Evolutionary conservation across 2,113 vertebrate genomes (phyloP), one percentile per base, ranked within the genome.

Genomic region (Chaetops frenatus): DNA sequence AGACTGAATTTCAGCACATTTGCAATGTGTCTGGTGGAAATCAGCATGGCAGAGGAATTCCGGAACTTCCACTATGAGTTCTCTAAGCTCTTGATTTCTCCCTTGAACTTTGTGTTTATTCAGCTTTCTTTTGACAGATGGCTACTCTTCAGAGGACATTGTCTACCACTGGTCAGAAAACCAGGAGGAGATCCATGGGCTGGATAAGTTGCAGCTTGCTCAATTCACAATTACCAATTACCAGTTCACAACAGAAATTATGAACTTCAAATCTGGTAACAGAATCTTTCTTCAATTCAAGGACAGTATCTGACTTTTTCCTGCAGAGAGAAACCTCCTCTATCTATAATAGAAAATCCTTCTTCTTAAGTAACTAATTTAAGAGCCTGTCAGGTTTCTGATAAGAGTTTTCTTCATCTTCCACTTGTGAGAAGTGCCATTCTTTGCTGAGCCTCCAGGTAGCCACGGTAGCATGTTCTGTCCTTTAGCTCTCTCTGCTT

Each of bases 181-280:
- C 97, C 99, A 99, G 96, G 98, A 96, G 35, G 98, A 99, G 92
- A 99, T 99, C 95, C 99, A 99, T 0, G 99, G 99, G 40, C 97
- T 99, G 96, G 99, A 99, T 96, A 98, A 99, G 95, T 98, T 99
- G 89, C 99, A 99, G 94, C 98, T 99, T 64, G 99, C 99, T 35
- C 99, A 99, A 92, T 99, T 99, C 97, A 99, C 99, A 87, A 99
- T 99, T 94, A 99, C 98, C 25, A 98, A 98, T 95, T 99, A 99
- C 95, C 98, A 97, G 50, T 99, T 99, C 91, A 98, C 98, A 85
- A 99, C 99, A 4, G 99, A 99, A 95, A 97, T 98, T 67, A 98
- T 99, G 98, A 99, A 99, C 97, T 99, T 99, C 96, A 99, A 99
- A 97, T 99, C 99, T 8, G 99, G 99, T 99, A 97, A 98, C 19